Percentiles rank a stretch among this genome's conserved stretches.
Evolutionary conservation across 2,888 invertebrate genomes (phyloP).

Genomic region (Ectemnius lituratus): DNA sequence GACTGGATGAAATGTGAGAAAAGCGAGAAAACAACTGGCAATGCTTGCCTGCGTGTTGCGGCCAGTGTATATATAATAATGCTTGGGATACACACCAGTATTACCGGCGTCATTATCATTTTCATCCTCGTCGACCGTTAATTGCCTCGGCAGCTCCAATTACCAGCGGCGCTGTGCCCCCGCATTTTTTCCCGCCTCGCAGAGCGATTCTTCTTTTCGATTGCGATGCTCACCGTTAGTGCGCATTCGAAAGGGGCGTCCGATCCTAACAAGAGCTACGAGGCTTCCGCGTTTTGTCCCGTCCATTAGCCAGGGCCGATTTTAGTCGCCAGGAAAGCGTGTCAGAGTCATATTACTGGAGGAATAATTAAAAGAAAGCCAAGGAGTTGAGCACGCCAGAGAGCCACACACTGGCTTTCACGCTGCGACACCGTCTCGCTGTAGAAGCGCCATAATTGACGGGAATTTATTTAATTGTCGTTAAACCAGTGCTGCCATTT

Average conservation of each 20-base stretch:
- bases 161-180: slow-evolving; percentile 23
- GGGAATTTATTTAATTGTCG: slow-evolving; percentile 25
- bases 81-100: slow-evolving; percentile 27
- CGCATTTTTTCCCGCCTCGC: slow-evolving; percentile 33
- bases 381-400: background rate
- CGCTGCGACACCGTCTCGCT: slow-evolving; percentile 19
- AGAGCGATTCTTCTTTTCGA: slow-evolving; percentile 44
- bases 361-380: slow-evolving; percentile 47
- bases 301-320: slow-evolving; percentile 7
- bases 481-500: slow-evolving; percentile 6
- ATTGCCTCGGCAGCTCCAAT: slow-evolving; percentile 45
- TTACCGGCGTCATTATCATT: slow-evolving; percentile 45
- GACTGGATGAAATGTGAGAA: slow-evolving; percentile 48
- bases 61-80: slow-evolving; percentile 19
- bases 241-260: slow-evolving; percentile 21
- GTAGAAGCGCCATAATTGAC: slow-evolving; percentile 30
- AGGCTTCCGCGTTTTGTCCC: slow-evolving; percentile 43
- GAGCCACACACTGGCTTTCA: slow-evolving; percentile 29
- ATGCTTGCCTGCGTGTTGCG: slow-evolving; percentile 18
- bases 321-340: slow-evolving; percentile 12
- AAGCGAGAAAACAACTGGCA: slow-evolving; percentile 26
- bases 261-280: background rate
- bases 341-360: slow-evolving; percentile 4
- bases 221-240: slow-evolving; percentile 52
- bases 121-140: slow-evolving; percentile 48